Base-by-base conservation (phyloP, 1,140 invertebrate genomes). In the Lucilia sericata region DNA sequence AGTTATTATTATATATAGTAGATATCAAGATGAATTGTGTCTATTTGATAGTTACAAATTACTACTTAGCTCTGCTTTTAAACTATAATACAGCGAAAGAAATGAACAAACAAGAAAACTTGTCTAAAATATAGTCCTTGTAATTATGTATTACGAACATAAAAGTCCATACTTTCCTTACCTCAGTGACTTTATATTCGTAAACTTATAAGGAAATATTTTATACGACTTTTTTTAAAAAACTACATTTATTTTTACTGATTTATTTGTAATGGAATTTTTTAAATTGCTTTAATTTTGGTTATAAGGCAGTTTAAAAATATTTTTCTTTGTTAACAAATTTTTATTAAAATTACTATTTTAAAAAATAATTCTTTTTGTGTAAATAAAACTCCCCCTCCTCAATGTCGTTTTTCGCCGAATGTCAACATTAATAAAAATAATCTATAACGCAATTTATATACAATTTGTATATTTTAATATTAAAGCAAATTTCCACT, bases 401-500 rank as follows among this genome's bases (percentile, higher is more conserved):
- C 60, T 65, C 60, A n/a, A 8, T 65, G n/a, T 19, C 5, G 4
- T 14, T 65, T 30, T 30, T 14, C 13, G 55, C n/a, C 65, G 65
- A 70, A 70, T 70, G 9, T 70, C 65, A 70, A 70, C 65, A 70
- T 70, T 60, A 55, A 70, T 25, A 70, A 21, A 49, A 49, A 21
- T 21, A 2, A 70, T 70, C 10, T 70, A 21, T 70, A 70, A 70
- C 65, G 19, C 65, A 10, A 70, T 70, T 21, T 70, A 70, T 80
- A 51, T 80, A 80, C 42, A 75, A 30, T 80, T 21, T 25, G 42
- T 80, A n/a, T 80, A 49, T 80, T 47, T 82, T 82, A 74, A 34
- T 65, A 49, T 78, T 78, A 78, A 80, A 80, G 76, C 76, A 80
- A 78, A 49, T 80, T 80, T 80, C 42, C 42, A 80, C 76, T 80